Evolutionary conservation across 1,140 invertebrate species (phyloP).

Genomic region (Orussus abietinus): DNA sequence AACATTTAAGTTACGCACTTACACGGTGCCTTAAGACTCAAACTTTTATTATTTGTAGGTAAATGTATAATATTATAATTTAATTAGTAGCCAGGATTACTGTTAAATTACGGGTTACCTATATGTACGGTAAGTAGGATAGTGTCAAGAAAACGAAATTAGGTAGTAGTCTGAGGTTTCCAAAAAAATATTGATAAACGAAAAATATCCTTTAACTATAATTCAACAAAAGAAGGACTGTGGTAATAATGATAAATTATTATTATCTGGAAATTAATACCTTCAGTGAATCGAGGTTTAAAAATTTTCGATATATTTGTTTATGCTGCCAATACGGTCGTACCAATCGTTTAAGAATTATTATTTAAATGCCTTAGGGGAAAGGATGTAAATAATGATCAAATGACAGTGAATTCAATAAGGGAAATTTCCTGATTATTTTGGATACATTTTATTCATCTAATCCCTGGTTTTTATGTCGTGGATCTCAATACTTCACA

Average conservation of each 20-base stretch:
- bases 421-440: conserved; percentile 25
- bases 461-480: conserved; percentile 26
- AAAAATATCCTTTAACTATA: conserved; percentile 6
- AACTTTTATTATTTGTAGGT: conserved; percentile 15
- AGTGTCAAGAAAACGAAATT: too few relatives aligned
- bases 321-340: too few relatives aligned
- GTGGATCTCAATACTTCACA: conserved; percentile 29
- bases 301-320: too few relatives aligned
- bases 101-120: too few relatives aligned
- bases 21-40: conserved; percentile 18
- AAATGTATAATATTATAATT: conserved; percentile 1
- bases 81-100: too few relatives aligned
- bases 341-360: too few relatives aligned
- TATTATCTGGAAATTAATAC: too few relatives aligned
- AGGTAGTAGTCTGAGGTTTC: too few relatives aligned
- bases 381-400: not conserved
- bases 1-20: conserved; percentile 17
- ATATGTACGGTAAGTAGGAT: too few relatives aligned
- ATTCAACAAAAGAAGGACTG: conserved; percentile 5
- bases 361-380: conserved; percentile 7
- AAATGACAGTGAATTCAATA: conserved; percentile 16
- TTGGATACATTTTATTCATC: conserved; percentile 36
- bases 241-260: conserved; percentile 16
- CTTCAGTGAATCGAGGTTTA: too few relatives aligned
- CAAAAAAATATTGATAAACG: too few relatives aligned